Percentiles rank a stretch among this genome's conserved stretches.
Conservation (phyloP, 2,888 invertebrate species). For the Drosophila kanekoi region DNA sequence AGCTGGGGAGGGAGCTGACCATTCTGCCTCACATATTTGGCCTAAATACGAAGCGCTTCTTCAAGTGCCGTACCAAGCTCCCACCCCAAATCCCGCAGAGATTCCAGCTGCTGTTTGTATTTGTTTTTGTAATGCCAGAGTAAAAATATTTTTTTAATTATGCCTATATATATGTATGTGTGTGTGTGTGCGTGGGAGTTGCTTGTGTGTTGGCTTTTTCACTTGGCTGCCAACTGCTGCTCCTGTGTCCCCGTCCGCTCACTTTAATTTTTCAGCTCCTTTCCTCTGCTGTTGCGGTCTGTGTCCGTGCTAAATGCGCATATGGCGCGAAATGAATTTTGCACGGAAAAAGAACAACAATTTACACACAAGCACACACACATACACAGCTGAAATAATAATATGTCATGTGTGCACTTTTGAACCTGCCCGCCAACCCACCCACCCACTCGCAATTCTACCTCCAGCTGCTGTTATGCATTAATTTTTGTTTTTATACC, state of each 20-base stretch:
- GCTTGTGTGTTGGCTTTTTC: slow-evolving; percentile 44
- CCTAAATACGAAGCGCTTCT: slow-evolving; percentile 57
- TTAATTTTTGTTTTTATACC: slow-evolving; percentile 27
- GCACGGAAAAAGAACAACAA: slow-evolving; percentile 33
- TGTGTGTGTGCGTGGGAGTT: slow-evolving; percentile 16
- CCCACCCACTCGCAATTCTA: slow-evolving; percentile 18
- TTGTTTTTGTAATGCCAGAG: slow-evolving; percentile 23
- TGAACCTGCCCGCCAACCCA: slow-evolving; percentile 35
- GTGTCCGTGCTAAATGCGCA: slow-evolving; percentile 73
- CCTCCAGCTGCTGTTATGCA: slow-evolving; percentile 33
- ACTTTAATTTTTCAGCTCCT: slow-evolving; percentile 15
- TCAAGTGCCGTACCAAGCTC: background rate
- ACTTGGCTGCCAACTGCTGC: slow-evolving; percentile 50
- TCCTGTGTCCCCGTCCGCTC: background rate
- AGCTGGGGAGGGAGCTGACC: background rate
- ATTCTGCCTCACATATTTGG: slow-evolving; percentile 49
- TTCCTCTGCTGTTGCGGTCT: slow-evolving; percentile 51
- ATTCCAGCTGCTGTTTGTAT: slow-evolving; percentile 22
- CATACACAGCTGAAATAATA: slow-evolving; percentile 50
- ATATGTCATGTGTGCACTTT: slow-evolving; percentile 77
- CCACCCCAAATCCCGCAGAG: background rate
- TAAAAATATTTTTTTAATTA: slow-evolving; percentile 73
- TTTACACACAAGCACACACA: slow-evolving; percentile 12
- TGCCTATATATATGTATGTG: slow-evolving; percentile 36
- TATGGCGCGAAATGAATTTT: slow-evolving; percentile 78